phyloP scores from a whole-genome alignment of 2,113 vertebrate genomes.

The Meriones unguiculatus region DNA sequence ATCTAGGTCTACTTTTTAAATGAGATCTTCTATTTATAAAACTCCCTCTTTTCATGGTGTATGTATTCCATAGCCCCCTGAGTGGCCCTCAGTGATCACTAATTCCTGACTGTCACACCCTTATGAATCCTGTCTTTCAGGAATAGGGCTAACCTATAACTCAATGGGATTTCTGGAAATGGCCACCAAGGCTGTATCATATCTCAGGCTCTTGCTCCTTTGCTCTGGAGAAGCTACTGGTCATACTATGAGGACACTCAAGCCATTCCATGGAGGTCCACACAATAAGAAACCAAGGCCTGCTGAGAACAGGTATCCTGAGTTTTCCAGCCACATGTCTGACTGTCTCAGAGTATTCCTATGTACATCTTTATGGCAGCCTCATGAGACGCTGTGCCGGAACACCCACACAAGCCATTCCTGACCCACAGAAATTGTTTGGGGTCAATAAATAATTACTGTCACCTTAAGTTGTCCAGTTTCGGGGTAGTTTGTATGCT shows the following conservation, averaged over 20 bases:
- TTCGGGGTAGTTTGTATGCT: neutral
- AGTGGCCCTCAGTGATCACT: neutral
- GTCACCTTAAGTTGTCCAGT: neutral
- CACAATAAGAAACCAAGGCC: neutral
- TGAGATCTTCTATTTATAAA: neutral
- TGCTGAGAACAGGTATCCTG: neutral
- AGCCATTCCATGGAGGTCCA: neutral
- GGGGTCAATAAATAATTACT: neutral
- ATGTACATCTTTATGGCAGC: no score
- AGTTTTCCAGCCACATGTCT: neutral
- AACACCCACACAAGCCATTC: neutral
- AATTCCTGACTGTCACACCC: neutral
- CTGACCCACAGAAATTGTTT: neutral
- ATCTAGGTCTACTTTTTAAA: neutral
- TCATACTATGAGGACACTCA: neutral
- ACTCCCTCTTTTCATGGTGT: neutral
- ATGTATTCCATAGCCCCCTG: neutral
- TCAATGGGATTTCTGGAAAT: neutral
- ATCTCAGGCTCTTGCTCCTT: neutral
- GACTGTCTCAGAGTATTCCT: neutral
- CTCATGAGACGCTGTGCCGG: neutral
- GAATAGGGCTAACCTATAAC: neutral
- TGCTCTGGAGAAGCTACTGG: neutral
- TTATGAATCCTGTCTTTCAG: neutral
- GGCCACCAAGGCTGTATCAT: neutral